These are phyloP conservation scores for Drosophila antonietae DNA, from an alignment of 2,888 invertebrate genomes.

Conservation along the genomic window DNA sequence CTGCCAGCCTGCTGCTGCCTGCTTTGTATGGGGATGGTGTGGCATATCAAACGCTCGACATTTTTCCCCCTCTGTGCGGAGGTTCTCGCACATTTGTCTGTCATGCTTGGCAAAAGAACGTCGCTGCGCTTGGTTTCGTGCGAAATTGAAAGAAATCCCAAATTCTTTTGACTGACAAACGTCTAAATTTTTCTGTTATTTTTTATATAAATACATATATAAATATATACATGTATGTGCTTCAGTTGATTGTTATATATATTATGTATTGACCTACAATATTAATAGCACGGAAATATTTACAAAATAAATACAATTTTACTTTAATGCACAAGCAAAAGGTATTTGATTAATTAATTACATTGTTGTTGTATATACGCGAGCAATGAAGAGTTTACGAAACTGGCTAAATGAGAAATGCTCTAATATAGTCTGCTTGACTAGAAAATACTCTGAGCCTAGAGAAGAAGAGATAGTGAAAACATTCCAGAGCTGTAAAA, in stretches of 20 bases:
- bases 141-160: conserved; percentile 32
- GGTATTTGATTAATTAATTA: not conserved
- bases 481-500: not conserved
- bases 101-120: conserved; percentile 39
- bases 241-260: conserved; percentile 3
- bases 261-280: not conserved
- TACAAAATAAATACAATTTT: conserved; percentile 2
- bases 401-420: not conserved
- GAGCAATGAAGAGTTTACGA: not conserved
- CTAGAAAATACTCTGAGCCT: not conserved
- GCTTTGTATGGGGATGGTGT: not conserved
- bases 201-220: not conserved
- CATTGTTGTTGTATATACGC: not conserved
- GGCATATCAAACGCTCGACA: conserved; percentile 40
- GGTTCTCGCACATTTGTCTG: conserved; percentile 42
- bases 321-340: not conserved
- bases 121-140: conserved; percentile 35
- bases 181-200: not conserved
- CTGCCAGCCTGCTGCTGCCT: conserved; percentile 13
- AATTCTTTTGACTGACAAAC: conserved; percentile 39
- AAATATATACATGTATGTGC: not conserved
- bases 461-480: not conserved
- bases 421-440: not conserved
- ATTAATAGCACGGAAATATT: conserved; percentile 1
- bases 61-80: conserved; percentile 19